phyloP scores from a whole-genome alignment of 2,888 invertebrate species.

The Aromia moschata region DNA sequence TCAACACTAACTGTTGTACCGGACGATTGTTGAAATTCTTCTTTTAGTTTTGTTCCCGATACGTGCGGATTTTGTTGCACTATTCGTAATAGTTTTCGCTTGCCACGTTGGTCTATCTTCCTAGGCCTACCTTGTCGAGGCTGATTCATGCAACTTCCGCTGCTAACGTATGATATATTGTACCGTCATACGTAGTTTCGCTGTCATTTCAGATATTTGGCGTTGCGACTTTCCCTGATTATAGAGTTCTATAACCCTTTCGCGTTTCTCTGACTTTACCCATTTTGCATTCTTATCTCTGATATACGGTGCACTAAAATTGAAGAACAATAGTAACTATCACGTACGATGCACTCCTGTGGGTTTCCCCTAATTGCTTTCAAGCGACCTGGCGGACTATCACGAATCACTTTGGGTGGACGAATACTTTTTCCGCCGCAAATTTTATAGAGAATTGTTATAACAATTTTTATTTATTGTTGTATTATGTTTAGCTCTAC shows the following conservation, averaged over 20 bases:
- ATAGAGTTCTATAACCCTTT: neutral
- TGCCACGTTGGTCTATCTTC: neutral
- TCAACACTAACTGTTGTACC: neutral
- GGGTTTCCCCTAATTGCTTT: neutral
- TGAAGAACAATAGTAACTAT: neutral
- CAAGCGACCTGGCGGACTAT: neutral
- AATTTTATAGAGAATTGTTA: neutral
- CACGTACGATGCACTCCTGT: neutral
- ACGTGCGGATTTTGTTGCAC: neutral
- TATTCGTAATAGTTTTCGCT: neutral
- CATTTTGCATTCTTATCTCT: neutral
- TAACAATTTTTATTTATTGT: neutral
- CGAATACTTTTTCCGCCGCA: neutral
- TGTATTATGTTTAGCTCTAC: neutral
- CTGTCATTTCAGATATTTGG: neutral
- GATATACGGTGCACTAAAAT: neutral
- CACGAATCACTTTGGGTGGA: neutral
- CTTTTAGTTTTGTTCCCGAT: neutral
- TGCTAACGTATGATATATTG: neutral
- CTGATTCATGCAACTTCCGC: neutral
- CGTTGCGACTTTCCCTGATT: neutral
- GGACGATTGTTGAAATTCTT: neutral
- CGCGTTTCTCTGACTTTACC: neutral
- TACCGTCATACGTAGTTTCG: neutral
- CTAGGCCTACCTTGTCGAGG: neutral